Conservation (phyloP, 1,140 invertebrate species). For the Aphelenchoides avenae region DNA sequence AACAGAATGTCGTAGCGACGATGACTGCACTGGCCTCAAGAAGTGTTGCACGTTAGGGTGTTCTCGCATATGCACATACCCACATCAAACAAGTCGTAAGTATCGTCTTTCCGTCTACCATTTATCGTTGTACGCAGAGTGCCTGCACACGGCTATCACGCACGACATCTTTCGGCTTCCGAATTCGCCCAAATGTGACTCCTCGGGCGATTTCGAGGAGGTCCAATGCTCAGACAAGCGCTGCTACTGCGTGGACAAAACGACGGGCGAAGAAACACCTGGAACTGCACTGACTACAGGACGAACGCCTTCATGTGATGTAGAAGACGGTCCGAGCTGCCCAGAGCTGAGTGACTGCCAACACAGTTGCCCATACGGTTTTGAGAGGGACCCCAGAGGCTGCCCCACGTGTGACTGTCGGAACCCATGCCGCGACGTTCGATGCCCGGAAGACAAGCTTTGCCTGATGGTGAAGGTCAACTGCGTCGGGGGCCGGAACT, state of each 20-base stretch:
- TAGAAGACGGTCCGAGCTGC: conserved; percentile 14
- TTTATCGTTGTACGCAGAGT: too few relatives aligned
- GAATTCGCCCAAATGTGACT: conserved; percentile 32
- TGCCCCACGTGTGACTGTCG: conserved; percentile 45
- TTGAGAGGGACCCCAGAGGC: conserved; percentile 37
- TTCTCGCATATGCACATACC: conserved; percentile 42
- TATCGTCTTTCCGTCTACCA: too few relatives aligned
- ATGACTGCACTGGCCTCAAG: conserved; percentile 45
- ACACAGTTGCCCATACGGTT: conserved; percentile 36
- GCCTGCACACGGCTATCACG: conserved; percentile 47
- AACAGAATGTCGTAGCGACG: conserved; percentile 40
- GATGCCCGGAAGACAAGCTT: conserved; percentile 34
- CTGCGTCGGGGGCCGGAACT: conserved; percentile 36
- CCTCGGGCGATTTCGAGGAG: conserved; percentile 41
- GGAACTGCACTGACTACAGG: conserved; percentile 26
- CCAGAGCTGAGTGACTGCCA: too few relatives aligned
- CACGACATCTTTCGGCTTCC: conserved; percentile 37
- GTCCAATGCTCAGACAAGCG: conserved; percentile 44
- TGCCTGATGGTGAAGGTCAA: conserved; percentile 45
- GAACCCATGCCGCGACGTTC: conserved; percentile 47
- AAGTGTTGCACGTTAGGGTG: conserved; percentile 45
- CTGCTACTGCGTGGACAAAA: conserved; percentile 42
- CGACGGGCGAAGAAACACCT: conserved; percentile 32
- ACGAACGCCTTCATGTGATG: conserved; percentile 12
- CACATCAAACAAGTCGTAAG: conserved; percentile 42